Evolutionary conservation across 1,140 invertebrate species (phyloP).

Genomic region (Chrysomallon squamiferum): DNA sequence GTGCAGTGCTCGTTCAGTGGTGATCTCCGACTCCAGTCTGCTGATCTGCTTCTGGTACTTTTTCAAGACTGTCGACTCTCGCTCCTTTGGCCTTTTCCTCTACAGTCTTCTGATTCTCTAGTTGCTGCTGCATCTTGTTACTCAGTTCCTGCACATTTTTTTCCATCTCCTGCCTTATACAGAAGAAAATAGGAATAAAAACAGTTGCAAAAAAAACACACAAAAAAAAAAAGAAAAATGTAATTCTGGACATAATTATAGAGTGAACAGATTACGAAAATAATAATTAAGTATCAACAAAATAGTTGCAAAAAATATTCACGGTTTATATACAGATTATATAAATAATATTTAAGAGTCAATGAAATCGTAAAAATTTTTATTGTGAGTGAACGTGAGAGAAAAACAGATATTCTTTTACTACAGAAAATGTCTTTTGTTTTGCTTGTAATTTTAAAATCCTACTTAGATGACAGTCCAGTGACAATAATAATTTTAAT

Average conservation of each 20-base stretch:
- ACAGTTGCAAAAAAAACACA: not conserved
- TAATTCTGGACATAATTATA: not conserved
- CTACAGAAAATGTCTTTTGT: no score
- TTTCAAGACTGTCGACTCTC: conserved; percentile 23
- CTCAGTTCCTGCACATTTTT: conserved; percentile 52
- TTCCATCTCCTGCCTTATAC: conserved; percentile 51
- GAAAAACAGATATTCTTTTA: no score
- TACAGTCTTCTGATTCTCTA: conserved; percentile 30
- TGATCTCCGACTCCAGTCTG: conserved; percentile 44
- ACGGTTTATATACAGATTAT: no score
- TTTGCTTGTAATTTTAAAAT: no score
- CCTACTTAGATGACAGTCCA: no score
- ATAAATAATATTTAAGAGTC: no score
- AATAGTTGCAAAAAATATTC: no score
- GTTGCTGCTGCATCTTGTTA: conserved; percentile 42
- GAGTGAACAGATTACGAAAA: no score
- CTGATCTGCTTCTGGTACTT: conserved; percentile 32
- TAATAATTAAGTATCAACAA: no score
- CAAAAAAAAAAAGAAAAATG: not conserved
- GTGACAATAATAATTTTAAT: no score
- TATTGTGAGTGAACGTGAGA: no score
- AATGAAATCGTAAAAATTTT: no score
- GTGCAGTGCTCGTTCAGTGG: conserved; percentile 52
- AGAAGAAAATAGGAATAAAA: not conserved
- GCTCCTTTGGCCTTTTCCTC: conserved; percentile 15